Percentiles rank a stretch among this genome's conserved stretches.
phyloP scores from a whole-genome alignment of 2,113 vertebrate genomes.

The Anser brachyrhynchus region DNA sequence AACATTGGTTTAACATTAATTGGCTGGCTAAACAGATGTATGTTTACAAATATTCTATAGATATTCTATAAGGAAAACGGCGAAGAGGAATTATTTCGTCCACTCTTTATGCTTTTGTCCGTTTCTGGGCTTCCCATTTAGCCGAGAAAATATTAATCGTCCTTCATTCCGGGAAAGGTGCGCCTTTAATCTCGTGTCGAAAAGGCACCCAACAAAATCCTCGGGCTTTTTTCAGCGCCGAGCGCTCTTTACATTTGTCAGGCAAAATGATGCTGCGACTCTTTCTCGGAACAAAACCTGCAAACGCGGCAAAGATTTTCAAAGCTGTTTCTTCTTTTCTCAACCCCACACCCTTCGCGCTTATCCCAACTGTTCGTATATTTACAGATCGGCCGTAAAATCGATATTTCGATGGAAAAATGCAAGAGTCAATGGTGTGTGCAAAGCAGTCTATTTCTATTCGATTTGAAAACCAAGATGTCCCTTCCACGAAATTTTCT shows the following conservation, averaged over 20 bases:
- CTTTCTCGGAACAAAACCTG: background rate
- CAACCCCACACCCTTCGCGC: background rate
- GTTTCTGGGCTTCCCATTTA: background rate
- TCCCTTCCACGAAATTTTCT: conserved; percentile 84
- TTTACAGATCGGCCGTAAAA: conserved; percentile 83
- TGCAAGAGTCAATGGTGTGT: conserved; percentile 81
- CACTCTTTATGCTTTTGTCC: conserved; percentile 3
- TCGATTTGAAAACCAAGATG: conserved; percentile 81
- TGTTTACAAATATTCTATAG: conserved; percentile 67
- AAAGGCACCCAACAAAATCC: background rate
- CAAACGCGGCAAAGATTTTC: background rate
- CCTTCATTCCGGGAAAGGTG: conserved; percentile 27
- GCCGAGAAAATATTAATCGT: conserved; percentile 10
- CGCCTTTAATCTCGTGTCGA: background rate
- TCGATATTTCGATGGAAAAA: conserved; percentile 84
- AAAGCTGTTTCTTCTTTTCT: background rate
- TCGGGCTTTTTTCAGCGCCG: background rate
- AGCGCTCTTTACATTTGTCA: background rate
- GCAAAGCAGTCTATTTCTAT: conserved; percentile 83
- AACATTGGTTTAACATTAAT: conserved; percentile 84
- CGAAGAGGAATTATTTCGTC: conserved; percentile 33
- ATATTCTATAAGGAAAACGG: conserved; percentile 20
- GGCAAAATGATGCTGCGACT: background rate
- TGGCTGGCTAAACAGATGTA: conserved; percentile 80
- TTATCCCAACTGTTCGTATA: conserved; percentile 63